Percentiles rank a stretch among this genome's conserved stretches.
These are phyloP conservation scores for Ophion ventricosus DNA, from an alignment of 2,888 invertebrate species.

Conservation along the genomic window DNA sequence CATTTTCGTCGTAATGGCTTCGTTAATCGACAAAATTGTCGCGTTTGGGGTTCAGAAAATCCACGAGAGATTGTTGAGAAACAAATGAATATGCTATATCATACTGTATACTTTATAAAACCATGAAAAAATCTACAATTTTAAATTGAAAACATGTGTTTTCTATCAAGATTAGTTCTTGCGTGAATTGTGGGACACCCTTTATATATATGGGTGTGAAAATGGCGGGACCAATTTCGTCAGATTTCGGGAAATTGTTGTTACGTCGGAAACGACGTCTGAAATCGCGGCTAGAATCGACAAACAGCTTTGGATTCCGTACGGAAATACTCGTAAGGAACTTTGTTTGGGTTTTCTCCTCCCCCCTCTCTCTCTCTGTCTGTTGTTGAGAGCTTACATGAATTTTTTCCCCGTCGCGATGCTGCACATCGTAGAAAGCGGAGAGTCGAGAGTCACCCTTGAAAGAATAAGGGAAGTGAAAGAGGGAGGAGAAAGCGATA, in stretches of 20 bases:
- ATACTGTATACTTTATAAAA: too few species aligned
- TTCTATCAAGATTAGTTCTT: too few species aligned
- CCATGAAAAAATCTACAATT: too few species aligned
- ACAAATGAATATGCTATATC: too few species aligned
- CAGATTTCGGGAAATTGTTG: constrained; percentile 84
- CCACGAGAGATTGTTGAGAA: too few species aligned
- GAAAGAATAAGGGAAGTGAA: constrained; percentile 40
- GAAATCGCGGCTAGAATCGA: constrained; percentile 78
- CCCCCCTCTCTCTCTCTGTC: not conserved
- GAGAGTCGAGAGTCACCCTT: constrained; percentile 45
- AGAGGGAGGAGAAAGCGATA: constrained; percentile 50
- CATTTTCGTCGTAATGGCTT: too few species aligned
- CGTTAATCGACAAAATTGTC: too few species aligned
- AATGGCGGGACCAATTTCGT: constrained; percentile 81
- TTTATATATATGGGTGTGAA: constrained; percentile 53
- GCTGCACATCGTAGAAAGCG: constrained; percentile 23
- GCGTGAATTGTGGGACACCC: too few species aligned
- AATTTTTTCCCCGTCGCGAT: constrained; percentile 27
- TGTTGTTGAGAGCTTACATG: constrained; percentile 20
- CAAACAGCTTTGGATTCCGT: constrained; percentile 72
- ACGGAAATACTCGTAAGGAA: constrained; percentile 25
- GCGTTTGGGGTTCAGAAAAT: too few species aligned
- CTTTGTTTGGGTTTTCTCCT: constrained; percentile 18
- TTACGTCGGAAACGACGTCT: constrained; percentile 78
- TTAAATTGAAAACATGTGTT: too few species aligned